Conservation (phyloP, 2,888 invertebrate species). For the Hydriomena furcata region DNA sequence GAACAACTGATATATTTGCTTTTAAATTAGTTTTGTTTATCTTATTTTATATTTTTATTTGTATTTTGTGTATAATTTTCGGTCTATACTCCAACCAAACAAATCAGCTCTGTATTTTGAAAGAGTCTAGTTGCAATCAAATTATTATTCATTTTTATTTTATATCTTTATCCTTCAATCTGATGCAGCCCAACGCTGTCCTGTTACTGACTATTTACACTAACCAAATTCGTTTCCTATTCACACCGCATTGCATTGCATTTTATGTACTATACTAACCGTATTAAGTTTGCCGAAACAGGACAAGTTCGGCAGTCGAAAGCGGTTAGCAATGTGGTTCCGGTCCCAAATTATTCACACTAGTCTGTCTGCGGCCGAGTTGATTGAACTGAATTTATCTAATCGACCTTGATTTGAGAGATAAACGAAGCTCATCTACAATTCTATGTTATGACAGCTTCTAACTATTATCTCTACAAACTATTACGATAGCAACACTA, state of each 20-base stretch:
- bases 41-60: too few relatives aligned
- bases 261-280: slow-evolving; percentile 8
- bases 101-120: too few relatives aligned
- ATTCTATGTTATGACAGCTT: too few relatives aligned
- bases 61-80: too few relatives aligned
- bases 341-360: slow-evolving; percentile 16
- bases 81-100: too few relatives aligned
- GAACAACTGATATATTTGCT: slow-evolving; percentile 14
- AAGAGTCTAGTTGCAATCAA: too few relatives aligned
- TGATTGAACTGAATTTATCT: slow-evolving; percentile 6
- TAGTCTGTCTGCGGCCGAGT: slow-evolving; percentile 11
- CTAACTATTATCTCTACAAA: too few relatives aligned
- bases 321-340: slow-evolving; percentile 20
- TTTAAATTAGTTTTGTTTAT: background rate
- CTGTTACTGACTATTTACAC: background rate
- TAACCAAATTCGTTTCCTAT: slow-evolving; percentile 5
- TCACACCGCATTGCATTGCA: slow-evolving; percentile 6
- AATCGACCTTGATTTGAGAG: background rate
- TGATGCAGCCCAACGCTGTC: background rate
- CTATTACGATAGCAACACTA: background rate
- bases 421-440: background rate
- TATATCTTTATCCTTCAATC: background rate
- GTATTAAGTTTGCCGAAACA: slow-evolving; percentile 14
- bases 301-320: slow-evolving; percentile 10
- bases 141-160: too few relatives aligned